Conservation (phyloP, 2,113 vertebrate species). For the Megaleporinus macrocephalus region DNA sequence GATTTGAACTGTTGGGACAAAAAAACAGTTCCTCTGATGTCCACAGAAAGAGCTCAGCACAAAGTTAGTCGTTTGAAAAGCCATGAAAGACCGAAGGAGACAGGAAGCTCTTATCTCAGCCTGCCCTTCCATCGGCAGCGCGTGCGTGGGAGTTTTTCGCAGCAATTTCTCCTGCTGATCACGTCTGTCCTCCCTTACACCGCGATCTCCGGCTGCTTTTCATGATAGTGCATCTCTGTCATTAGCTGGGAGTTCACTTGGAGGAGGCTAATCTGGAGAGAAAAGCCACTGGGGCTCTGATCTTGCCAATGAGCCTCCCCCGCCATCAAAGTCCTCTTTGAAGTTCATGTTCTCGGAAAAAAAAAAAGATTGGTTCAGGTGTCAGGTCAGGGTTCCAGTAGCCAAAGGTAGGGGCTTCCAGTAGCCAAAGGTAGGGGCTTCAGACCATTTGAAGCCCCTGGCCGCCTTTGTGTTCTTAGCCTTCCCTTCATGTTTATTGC, state of each 20-base stretch:
- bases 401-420: constrained; percentile 63
- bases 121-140: not conserved
- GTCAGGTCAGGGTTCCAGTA: constrained; percentile 71
- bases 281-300: constrained; percentile 70
- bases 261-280: constrained; percentile 67
- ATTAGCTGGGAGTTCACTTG: constrained; percentile 67
- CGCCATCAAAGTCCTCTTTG: constrained; percentile 77
- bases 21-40: not conserved
- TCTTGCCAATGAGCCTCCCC: constrained; percentile 67
- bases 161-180: constrained; percentile 57
- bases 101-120: not conserved
- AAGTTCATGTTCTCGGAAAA: constrained; percentile 65
- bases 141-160: not conserved
- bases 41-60: not conserved
- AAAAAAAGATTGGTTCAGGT: constrained; percentile 68
- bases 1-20: not conserved
- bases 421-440: constrained; percentile 61
- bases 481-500: constrained; percentile 67
- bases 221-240: constrained; percentile 62
- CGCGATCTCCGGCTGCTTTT: constrained; percentile 61
- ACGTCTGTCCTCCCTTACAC: constrained; percentile 57
- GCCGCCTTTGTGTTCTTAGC: constrained; percentile 62
- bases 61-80: constrained; percentile 5
- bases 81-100: not conserved
- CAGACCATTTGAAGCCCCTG: constrained; percentile 65